Evolutionary conservation across 2,113 vertebrate genomes (phyloP).

Genomic region (Brachyistius frenatus): DNA sequence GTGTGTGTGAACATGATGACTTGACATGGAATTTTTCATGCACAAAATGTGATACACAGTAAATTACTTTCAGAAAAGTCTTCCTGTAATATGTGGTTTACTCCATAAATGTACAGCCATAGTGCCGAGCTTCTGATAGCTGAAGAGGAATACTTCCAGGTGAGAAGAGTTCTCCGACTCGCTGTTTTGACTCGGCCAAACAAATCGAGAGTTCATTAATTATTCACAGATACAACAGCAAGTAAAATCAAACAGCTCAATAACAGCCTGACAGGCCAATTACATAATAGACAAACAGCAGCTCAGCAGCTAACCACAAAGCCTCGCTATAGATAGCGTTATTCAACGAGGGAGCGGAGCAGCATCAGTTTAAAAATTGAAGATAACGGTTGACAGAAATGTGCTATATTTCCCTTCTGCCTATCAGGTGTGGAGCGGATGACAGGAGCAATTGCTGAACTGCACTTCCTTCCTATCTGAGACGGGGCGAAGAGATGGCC

Average conservation of each 20-base stretch:
- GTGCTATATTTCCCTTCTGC: conserved; percentile 30
- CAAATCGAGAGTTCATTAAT: conserved; percentile 53
- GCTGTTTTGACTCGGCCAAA: conserved; percentile 28
- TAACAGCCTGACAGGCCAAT: conserved; percentile 34
- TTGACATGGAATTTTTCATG: too few relatives aligned
- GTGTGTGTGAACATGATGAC: neutral
- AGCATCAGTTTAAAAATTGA: neutral
- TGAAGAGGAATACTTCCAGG: conserved; percentile 1
- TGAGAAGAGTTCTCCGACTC: neutral
- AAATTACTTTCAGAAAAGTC: neutral
- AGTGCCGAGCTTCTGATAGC: neutral
- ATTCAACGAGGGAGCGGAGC: neutral
- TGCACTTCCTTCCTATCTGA: conserved; percentile 57
- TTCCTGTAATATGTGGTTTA: too few relatives aligned
- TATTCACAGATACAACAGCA: conserved; percentile 55
- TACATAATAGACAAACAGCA: conserved; percentile 11
- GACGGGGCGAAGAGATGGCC: conserved; percentile 35
- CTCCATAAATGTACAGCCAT: too few relatives aligned
- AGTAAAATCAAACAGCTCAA: conserved; percentile 58
- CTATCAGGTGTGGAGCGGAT: conserved; percentile 27
- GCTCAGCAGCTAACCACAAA: conserved; percentile 12
- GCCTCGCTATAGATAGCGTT: neutral
- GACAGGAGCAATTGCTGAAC: conserved; percentile 51
- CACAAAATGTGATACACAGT: neutral
- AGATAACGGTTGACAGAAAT: conserved; percentile 39